Percentiles rank a stretch among this genome's conserved stretches.
Evolutionary conservation across 2,113 vertebrate genomes (phyloP).

Genomic region (Ginglymostoma cirratum): DNA sequence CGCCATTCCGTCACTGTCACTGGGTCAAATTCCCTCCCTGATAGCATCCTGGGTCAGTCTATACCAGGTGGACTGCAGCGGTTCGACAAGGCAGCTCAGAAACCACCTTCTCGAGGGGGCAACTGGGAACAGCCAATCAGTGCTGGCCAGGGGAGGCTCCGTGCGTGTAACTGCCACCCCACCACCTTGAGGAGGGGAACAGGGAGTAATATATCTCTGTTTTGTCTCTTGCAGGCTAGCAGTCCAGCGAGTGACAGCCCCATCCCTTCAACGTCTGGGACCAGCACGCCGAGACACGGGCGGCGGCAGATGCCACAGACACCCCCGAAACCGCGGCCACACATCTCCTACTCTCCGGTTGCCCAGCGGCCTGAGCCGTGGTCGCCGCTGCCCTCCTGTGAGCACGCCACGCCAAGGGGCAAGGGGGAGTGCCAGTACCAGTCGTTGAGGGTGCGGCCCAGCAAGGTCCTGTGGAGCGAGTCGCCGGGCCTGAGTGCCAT

Average conservation of each 20-base stretch:
- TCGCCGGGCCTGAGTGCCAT: constrained; percentile 55
- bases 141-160: too few relatives aligned
- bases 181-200: neutral
- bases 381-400: constrained; percentile 48
- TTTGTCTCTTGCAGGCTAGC: constrained; percentile 56
- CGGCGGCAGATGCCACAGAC: constrained; percentile 89
- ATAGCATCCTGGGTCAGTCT: too few relatives aligned
- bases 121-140: too few relatives aligned
- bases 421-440: constrained; percentile 51
- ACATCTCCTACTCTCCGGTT: constrained; percentile 86
- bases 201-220: neutral
- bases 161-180: too few relatives aligned
- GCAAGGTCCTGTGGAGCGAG: constrained; percentile 51
- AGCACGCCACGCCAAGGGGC: constrained; percentile 50
- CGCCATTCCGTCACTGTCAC: too few relatives aligned
- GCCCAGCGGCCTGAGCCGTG: constrained; percentile 60
- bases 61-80: too few relatives aligned
- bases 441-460: constrained; percentile 46
- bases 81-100: too few relatives aligned
- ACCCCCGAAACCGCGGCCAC: constrained; percentile 81
- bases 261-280: constrained; percentile 73
- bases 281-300: constrained; percentile 73
- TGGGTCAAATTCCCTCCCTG: too few relatives aligned
- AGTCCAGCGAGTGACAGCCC: constrained; percentile 72
- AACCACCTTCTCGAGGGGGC: too few relatives aligned